Conservation (phyloP, 2,888 invertebrate species). For the Synergus gifuensis region DNA sequence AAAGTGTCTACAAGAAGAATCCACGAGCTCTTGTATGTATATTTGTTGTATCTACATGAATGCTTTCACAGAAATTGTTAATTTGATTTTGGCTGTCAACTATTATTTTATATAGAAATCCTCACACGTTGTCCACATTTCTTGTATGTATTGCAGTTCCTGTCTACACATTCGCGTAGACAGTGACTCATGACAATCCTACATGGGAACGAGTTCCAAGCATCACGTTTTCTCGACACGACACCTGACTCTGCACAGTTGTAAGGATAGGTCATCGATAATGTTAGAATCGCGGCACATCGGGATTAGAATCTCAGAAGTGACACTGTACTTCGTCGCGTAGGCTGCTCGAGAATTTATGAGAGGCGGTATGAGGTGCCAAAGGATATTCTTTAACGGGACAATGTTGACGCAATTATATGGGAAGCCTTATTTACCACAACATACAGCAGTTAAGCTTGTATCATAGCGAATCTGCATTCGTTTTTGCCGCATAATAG, state of each 20-base stretch:
- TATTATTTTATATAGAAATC: too few species aligned
- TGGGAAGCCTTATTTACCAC: slow-evolving; percentile 27
- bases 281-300: slow-evolving; percentile 28
- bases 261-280: slow-evolving; percentile 28
- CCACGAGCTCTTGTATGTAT: background rate
- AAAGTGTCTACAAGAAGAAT: background rate
- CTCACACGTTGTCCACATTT: background rate
- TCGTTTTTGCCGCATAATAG: slow-evolving; percentile 19
- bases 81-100: background rate
- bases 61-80: background rate
- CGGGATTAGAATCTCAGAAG: slow-evolving; percentile 29
- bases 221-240: slow-evolving; percentile 27
- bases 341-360: slow-evolving; percentile 24
- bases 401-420: slow-evolving; percentile 40
- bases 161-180: background rate
- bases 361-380: slow-evolving; percentile 39
- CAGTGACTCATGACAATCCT: background rate
- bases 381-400: slow-evolving; percentile 41
- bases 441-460: slow-evolving; percentile 4
- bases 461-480: slow-evolving; percentile 13
- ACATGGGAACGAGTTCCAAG: slow-evolving; percentile 13
- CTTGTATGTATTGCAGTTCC: background rate
- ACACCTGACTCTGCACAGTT: slow-evolving; percentile 18
- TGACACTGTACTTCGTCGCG: slow-evolving; percentile 27
- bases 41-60: background rate